These are phyloP conservation scores for Etheostoma perlongum DNA, from an alignment of 2,797 vertebrate species.

Conservation along the genomic window DNA sequence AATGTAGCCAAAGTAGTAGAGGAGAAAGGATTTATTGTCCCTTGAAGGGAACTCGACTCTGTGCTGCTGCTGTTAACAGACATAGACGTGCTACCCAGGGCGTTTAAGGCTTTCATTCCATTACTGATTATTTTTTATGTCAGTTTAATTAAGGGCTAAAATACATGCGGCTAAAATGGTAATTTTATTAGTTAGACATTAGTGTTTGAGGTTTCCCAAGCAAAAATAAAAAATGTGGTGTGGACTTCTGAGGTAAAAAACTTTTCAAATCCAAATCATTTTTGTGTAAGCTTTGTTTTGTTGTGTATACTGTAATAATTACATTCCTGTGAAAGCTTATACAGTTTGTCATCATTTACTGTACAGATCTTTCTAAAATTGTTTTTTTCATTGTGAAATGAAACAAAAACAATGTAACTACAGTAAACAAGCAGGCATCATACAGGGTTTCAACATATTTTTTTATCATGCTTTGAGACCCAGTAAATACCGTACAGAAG, in stretches of 20 bases:
- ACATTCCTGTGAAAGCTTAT: not conserved
- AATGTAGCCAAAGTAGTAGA: not conserved
- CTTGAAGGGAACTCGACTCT: not conserved
- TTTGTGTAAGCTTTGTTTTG: not conserved
- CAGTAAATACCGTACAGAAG: too few relatives aligned
- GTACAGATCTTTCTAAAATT: not conserved
- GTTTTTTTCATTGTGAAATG: not conserved
- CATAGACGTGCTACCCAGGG: not conserved
- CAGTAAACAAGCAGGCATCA: not conserved
- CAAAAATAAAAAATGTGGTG: too few relatives aligned
- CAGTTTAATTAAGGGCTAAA: not conserved
- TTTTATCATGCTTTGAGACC: too few relatives aligned
- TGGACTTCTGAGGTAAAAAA: not conserved
- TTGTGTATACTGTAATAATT: not conserved
- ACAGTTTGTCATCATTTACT: not conserved
- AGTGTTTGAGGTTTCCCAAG: not conserved
- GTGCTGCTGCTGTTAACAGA: conserved; percentile 15
- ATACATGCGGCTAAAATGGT: not conserved
- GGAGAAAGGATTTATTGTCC: conserved; percentile 5
- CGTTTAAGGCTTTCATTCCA: not conserved
- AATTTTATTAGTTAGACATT: not conserved
- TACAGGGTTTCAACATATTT: not conserved
- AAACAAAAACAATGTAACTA: not conserved
- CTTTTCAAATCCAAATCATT: not conserved
- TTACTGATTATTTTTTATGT: not conserved